Evolutionary conservation across 2,797 vertebrate genomes (phyloP).

Genomic region (Delichon dasypus): DNA sequence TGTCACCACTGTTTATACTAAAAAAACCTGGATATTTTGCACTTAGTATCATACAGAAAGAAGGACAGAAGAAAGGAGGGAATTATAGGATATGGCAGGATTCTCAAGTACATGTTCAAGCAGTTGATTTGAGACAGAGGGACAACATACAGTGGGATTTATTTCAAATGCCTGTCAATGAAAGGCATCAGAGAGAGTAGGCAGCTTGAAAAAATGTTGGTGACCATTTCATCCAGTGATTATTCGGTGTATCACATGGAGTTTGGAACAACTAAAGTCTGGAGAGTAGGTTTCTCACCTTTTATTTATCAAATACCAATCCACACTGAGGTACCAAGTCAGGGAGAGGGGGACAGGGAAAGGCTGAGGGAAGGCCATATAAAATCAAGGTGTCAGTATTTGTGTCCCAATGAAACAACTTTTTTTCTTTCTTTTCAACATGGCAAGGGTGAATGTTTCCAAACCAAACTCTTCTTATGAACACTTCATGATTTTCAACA

Average conservation of each 20-base stretch:
- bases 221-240: background rate
- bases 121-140: background rate
- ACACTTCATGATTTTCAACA: background rate
- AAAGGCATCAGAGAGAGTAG: background rate
- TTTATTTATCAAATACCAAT: background rate
- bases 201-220: background rate
- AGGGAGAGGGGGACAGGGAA: background rate
- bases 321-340: background rate
- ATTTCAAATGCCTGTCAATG: background rate
- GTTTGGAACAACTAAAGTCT: background rate
- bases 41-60: background rate
- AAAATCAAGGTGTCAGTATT: background rate
- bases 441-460: background rate
- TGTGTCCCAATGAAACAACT: background rate
- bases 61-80: background rate
- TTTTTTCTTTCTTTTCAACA: background rate
- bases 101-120: background rate
- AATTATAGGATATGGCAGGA: background rate
- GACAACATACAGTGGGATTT: background rate
- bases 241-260: background rate
- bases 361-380: background rate
- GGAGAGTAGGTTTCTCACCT: background rate
- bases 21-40: background rate
- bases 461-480: background rate
- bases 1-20: background rate